Conservation (phyloP, 2,113 vertebrate species). For the Grammomys surdaster region DNA sequence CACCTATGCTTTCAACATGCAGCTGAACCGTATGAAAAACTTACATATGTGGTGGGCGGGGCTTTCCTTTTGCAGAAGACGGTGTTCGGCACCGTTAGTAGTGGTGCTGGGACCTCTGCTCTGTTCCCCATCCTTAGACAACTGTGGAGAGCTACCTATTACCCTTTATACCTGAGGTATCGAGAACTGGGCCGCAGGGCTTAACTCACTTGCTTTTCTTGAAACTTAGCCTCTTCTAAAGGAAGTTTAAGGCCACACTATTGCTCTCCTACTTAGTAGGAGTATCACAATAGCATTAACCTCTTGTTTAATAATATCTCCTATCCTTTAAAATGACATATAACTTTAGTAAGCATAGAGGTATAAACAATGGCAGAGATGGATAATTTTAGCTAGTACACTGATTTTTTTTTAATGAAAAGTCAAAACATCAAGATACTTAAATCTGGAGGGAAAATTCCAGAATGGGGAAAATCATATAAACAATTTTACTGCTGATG, state of each 20-base stretch:
- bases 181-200: background rate
- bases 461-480: background rate
- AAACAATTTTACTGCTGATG: background rate
- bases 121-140: background rate
- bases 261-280: background rate
- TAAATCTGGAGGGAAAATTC: background rate
- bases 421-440: background rate
- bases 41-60: background rate
- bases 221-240: background rate
- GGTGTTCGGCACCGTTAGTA: background rate
- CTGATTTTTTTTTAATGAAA: background rate
- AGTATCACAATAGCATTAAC: background rate
- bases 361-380: background rate
- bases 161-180: too few species aligned
- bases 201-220: background rate
- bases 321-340: background rate
- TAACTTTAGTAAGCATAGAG: conserved; percentile 11
- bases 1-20: background rate
- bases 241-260: background rate
- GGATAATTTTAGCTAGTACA: background rate
- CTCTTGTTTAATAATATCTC: conserved; percentile 22
- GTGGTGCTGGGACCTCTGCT: background rate
- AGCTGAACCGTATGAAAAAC: background rate
- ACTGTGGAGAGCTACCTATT: background rate
- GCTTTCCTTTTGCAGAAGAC: background rate